Evolutionary conservation across 1,140 invertebrate genomes (phyloP).

Genomic region (Eufriesea mexicana): DNA sequence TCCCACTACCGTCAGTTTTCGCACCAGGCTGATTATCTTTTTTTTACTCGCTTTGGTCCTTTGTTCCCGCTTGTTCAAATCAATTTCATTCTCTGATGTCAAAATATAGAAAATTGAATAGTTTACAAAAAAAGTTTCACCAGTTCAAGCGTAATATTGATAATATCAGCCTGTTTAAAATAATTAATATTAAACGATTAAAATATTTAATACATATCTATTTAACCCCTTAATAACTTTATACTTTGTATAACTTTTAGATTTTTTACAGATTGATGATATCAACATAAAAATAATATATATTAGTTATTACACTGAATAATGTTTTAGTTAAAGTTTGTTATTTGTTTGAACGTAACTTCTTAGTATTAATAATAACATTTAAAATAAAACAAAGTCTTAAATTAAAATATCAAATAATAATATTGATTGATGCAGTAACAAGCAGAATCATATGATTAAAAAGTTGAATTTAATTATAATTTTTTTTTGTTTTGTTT

Average conservation of each 20-base stretch:
- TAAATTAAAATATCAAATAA: no score
- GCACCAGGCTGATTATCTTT: constrained; percentile 80
- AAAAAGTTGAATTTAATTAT: no score
- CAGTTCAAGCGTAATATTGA: constrained; percentile 56
- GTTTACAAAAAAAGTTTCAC: constrained; percentile 6
- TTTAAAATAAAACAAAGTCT: no score
- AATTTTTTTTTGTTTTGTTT: no score
- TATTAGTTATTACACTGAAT: not conserved
- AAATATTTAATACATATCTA: constrained; percentile 10
- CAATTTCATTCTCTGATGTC: not conserved
- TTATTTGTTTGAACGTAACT: not conserved
- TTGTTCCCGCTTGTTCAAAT: constrained; percentile 60
- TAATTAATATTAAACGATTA: constrained; percentile 29
- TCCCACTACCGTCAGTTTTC: constrained; percentile 82
- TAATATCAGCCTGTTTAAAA: constrained; percentile 44
- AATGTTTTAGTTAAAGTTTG: not conserved
- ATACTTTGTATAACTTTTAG: not conserved
- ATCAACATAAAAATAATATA: not conserved
- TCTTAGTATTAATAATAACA: not conserved
- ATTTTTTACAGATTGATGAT: not conserved
- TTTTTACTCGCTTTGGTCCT: constrained; percentile 71
- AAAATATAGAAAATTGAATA: constrained; percentile 2
- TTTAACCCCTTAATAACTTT: not conserved
- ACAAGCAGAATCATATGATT: no score
- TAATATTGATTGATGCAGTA: no score